Conservation (phyloP, 2,888 invertebrate species). For the Tipula helvola region DNA sequence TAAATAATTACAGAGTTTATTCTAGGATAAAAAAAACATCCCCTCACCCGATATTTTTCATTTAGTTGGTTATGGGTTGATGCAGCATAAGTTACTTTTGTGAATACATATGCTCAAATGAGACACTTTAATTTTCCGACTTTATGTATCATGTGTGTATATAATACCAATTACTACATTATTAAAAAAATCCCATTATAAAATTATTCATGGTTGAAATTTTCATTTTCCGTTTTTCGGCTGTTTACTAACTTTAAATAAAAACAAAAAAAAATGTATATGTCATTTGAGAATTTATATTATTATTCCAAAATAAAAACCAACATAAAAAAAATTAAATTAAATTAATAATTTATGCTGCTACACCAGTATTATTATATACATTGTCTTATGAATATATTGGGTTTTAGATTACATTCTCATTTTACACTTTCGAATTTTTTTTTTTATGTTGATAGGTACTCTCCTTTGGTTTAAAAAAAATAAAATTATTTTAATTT, state of each 20-base stretch:
- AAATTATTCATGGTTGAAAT: neutral
- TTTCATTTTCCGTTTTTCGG: neutral
- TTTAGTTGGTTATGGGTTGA: neutral
- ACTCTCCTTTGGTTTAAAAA: neutral
- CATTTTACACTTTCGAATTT: neutral
- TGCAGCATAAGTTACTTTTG: neutral
- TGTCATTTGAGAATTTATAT: constrained; percentile 4
- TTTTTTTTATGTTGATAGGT: no score
- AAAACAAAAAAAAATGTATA: neutral
- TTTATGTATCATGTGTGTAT: neutral
- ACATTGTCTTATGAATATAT: neutral
- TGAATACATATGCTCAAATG: neutral
- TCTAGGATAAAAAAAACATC: neutral
- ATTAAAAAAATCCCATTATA: neutral
- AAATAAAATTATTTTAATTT: neutral
- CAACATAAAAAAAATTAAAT: neutral
- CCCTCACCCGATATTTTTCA: neutral
- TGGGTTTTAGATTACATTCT: neutral
- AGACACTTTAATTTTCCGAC: neutral
- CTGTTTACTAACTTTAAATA: neutral
- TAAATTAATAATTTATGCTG: constrained; percentile 4
- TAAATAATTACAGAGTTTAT: neutral
- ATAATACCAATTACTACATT: neutral
- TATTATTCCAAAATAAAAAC: neutral
- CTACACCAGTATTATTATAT: neutral